Evolutionary conservation across 2,797 vertebrate species (phyloP), one percentile per base, ranked within the genome.

Genomic region (Lithobates sylvaticus): DNA sequence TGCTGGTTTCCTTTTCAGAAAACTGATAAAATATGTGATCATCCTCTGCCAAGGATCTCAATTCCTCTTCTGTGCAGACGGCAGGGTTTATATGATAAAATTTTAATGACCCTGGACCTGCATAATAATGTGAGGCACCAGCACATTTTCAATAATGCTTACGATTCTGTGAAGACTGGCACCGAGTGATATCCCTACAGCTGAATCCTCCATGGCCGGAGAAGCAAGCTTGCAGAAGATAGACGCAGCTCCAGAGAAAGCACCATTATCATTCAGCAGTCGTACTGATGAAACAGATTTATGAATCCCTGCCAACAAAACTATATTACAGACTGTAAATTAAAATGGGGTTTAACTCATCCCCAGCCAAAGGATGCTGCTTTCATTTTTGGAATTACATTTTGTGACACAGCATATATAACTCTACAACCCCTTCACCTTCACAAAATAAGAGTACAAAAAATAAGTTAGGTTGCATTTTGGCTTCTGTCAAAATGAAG

Each of bases 61-160:
- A 81, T 93, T 92, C 88, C 86, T 92, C 89, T 91, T 93, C 16
- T 2, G 80, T 89, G 87, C 89, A 93, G 91, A 92, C 85, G n/a
- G 90, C 90, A 92, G 90, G 90, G 89, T 90, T 94, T 90, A 88
- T 91, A 90, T 88, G 91, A 93, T 92, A 92, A 93, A 94, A 94
- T 90, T 88, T 94, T 94, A 93, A 95, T 94, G 93, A 93, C 90
- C 88, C 15, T 76, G 89, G 91, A 89, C 91, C 91, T 89, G 91
- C 88, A 91, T 90, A 92, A 91, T 89, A 92, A 93, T 92, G 88
- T 32, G 88, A 94, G 81, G 88, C 88, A 89, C 88, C 83, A 88
- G 90, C 90, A 91, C 76, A 90, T 90, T 92, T 93, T 91, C 93
- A 92, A 84, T 91, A 92, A 91, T 0, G 1, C 78, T 87, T 87